Percentiles rank a stretch among this genome's conserved stretches.
phyloP scores from a whole-genome alignment of 2,888 invertebrate species.

The Drosophila infuscata region DNA sequence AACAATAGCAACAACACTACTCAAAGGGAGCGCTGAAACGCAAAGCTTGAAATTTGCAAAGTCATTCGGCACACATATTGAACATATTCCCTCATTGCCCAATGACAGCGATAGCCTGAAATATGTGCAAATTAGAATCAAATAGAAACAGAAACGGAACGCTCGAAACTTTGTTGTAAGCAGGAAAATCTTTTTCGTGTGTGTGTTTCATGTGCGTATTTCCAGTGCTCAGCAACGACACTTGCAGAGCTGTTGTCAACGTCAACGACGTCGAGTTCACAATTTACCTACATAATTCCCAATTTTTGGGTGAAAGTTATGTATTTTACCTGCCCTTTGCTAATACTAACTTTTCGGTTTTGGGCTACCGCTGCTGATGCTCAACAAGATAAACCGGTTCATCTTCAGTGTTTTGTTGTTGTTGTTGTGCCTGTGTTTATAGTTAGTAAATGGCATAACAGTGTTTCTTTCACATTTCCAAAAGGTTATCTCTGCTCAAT shows the following conservation, averaged over 20 bases:
- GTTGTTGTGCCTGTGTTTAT: background rate
- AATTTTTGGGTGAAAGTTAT: constrained; percentile 67
- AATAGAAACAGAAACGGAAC: constrained; percentile 19
- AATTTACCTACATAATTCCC: constrained; percentile 48
- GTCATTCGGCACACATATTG: constrained; percentile 51
- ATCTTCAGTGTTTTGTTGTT: constrained; percentile 25
- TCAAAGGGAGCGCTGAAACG: constrained; percentile 40
- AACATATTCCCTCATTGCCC: constrained; percentile 2
- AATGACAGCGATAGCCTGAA: constrained; percentile 32
- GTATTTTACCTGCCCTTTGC: constrained; percentile 44
- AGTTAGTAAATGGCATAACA: constrained; percentile 13
- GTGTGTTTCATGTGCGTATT: constrained; percentile 4
- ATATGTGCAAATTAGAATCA: constrained; percentile 63
- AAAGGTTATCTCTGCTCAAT: background rate
- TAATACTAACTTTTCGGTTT: constrained; percentile 27
- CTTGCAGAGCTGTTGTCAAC: constrained; percentile 23
- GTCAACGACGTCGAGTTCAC: constrained; percentile 2
- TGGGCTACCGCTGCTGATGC: background rate
- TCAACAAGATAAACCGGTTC: constrained; percentile 49
- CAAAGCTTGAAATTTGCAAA: constrained; percentile 59
- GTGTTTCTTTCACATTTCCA: background rate
- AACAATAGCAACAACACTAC: constrained; percentile 10
- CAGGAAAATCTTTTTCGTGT: constrained; percentile 33
- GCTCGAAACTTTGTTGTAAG: constrained; percentile 39
- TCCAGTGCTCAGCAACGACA: constrained; percentile 28